Percentiles rank a stretch among this genome's conserved stretches.
Conservation (phyloP, 2,888 invertebrate genomes). For the Trichopria drosophilae region DNA sequence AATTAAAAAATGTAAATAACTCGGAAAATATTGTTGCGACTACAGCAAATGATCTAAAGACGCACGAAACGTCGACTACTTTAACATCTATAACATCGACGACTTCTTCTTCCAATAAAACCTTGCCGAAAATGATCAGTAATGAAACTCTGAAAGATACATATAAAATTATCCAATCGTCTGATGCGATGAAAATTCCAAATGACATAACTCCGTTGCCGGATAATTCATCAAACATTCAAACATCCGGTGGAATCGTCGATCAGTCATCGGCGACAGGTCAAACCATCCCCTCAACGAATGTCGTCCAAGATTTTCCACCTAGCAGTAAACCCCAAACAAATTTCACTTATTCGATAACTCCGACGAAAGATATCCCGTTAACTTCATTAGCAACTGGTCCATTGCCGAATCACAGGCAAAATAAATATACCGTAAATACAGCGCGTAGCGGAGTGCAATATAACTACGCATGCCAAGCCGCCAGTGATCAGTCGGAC, state of each 20-base stretch:
- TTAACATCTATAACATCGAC: slow-evolving; percentile 1
- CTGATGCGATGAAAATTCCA: slow-evolving; percentile 17
- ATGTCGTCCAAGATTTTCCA: slow-evolving; percentile 16
- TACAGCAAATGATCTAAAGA: slow-evolving; percentile 10
- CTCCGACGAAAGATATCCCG: slow-evolving; percentile 20
- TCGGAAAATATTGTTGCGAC: slow-evolving; percentile 36
- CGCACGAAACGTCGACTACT: slow-evolving; percentile 10
- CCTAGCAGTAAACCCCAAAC: slow-evolving; percentile 19
- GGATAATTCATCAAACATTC: slow-evolving; percentile 3
- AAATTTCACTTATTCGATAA: slow-evolving; percentile 31
- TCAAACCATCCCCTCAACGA: slow-evolving; percentile 10
- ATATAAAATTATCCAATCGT: slow-evolving; percentile 48
- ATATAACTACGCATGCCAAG: slow-evolving; percentile 23
- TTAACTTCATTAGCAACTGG: slow-evolving; percentile 24
- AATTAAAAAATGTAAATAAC: too few relatives aligned
- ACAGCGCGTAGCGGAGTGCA: slow-evolving; percentile 17
- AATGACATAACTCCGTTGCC: slow-evolving; percentile 10
- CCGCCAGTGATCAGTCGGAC: slow-evolving; percentile 23
- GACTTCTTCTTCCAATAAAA: slow-evolving; percentile 37
- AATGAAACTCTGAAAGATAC: slow-evolving; percentile 50
- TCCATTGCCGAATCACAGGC: slow-evolving; percentile 31
- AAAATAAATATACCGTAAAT: slow-evolving; percentile 33
- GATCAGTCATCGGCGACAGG: slow-evolving; percentile 12
- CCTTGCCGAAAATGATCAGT: slow-evolving; percentile 49
- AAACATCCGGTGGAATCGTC: too few relatives aligned